Evolutionary conservation across 2,797 vertebrate genomes (phyloP), one percentile per base, ranked within the genome.

Genomic region (Synanceia verrucosa): DNA sequence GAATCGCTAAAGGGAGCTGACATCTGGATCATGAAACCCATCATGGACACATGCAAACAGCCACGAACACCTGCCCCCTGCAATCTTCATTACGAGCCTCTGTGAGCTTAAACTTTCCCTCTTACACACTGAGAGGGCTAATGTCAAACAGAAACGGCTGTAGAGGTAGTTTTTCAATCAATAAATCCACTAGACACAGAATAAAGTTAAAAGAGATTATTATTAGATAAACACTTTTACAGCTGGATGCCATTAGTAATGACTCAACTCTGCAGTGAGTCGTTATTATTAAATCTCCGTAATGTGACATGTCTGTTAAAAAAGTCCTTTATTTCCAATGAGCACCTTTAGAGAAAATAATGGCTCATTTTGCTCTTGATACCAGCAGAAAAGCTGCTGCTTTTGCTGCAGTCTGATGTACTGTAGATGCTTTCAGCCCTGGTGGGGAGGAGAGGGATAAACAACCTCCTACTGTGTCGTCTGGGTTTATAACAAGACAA

Each of bases 11-110:
- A 71, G 77, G 82, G 66, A 78, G 70, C 61, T 56, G 78, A 77
- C 84, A 87, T 86, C 87, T 83, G 83, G 73, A 26, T 56, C 52
- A 56, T 12, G 33, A 75, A 77, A 77, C 60, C 73, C 48, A 66
- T 81, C 62, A 69, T 44, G 76, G n/a, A 44, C 55, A 44, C 50
- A 61, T 48, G 60, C 37, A 70, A 68, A 74, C 59, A 60, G 55
- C 14, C 41, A 61, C 33, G 53, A 76, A 70, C 81, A 84, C 73
- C 82, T 65, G 51, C 65, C 55, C 79, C 48, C 60, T 37, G 70
- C 62, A 33, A 59, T 78, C 44, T 74, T 39, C 52, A 67, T 72
- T 14, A 88, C 36, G 29, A 51, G 44, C 50, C 58, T 11, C 3
- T 8, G 39, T 24, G 36, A 64, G 39, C 47, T 43, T 24, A 41